These are phyloP conservation scores for Nycteola revayana DNA, from an alignment of 2,888 invertebrate species.

Conservation along the genomic window DNA sequence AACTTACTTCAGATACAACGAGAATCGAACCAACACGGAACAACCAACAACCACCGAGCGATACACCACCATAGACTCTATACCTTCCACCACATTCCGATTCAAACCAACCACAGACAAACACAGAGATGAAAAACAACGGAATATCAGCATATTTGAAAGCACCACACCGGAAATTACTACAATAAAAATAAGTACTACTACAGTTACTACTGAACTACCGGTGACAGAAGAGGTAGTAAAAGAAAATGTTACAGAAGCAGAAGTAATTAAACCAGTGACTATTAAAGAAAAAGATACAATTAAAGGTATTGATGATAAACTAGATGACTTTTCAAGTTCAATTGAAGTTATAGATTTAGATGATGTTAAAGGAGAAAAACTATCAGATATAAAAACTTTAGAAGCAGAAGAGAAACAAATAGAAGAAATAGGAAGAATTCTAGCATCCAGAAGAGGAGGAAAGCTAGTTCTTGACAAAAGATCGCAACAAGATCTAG, in stretches of 20 bases:
- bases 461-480: slow-evolving; percentile 66
- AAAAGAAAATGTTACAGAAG: slow-evolving; percentile 44
- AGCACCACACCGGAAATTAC: slow-evolving; percentile 35
- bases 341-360: slow-evolving; percentile 72
- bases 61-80: slow-evolving; percentile 19
- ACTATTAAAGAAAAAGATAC: slow-evolving; percentile 45
- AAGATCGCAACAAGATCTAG: slow-evolving; percentile 65
- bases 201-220: slow-evolving; percentile 27
- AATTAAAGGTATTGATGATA: slow-evolving; percentile 68
- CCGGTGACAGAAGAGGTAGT: slow-evolving; percentile 31
- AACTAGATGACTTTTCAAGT: slow-evolving; percentile 63
- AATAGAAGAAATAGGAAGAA: slow-evolving; percentile 74
- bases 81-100: slow-evolving; percentile 9
- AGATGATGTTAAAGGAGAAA: slow-evolving; percentile 65
- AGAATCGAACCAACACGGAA: slow-evolving; percentile 35
- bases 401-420: slow-evolving; percentile 75
- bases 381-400: slow-evolving; percentile 58
- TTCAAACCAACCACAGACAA: slow-evolving; percentile 33
- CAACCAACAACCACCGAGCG: slow-evolving; percentile 29
- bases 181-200: slow-evolving; percentile 22
- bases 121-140: slow-evolving; percentile 55
- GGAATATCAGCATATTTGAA: slow-evolving; percentile 50
- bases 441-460: slow-evolving; percentile 64
- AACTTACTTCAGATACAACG: slow-evolving; percentile 77
- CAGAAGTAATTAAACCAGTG: slow-evolving; percentile 41